Percentiles rank a stretch among this genome's conserved stretches.
phyloP scores from a whole-genome alignment of 2,797 vertebrate species.

The Discoglossus pictus region DNA sequence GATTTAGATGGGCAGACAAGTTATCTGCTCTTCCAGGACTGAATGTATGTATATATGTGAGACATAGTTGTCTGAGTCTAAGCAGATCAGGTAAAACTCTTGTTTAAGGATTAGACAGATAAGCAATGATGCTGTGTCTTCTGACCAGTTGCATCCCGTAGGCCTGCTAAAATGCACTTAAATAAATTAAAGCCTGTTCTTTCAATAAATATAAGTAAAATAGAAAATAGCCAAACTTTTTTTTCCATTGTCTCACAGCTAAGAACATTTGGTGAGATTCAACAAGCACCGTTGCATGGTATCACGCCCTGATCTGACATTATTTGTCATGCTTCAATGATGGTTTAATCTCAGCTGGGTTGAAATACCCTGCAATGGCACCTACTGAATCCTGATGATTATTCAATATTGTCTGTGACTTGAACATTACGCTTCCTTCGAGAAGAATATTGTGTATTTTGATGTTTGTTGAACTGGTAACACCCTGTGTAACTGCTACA shows the following conservation, averaged over 20 bases:
- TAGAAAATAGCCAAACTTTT: conserved; percentile 65
- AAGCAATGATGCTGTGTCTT: conserved; percentile 52
- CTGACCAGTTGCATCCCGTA: conserved; percentile 61
- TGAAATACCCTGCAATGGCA: conserved; percentile 19
- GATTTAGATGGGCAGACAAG: conserved; percentile 61
- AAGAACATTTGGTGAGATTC: conserved; percentile 56
- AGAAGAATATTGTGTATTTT: conserved; percentile 78
- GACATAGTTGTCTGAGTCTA: conserved; percentile 42
- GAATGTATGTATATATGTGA: conserved; percentile 79
- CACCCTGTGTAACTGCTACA: conserved; percentile 69
- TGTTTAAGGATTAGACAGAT: conserved; percentile 56
- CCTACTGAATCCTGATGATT: conserved; percentile 39
- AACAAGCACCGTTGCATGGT: conserved; percentile 16
- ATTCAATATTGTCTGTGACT: conserved; percentile 76
- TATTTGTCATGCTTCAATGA: not conserved
- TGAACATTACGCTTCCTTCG: conserved; percentile 76
- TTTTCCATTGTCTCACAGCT: conserved; percentile 70
- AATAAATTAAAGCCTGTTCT: conserved; percentile 65
- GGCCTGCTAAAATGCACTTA: conserved; percentile 62
- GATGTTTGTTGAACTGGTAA: conserved; percentile 78
- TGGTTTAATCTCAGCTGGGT: conserved; percentile 1
- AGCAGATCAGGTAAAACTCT: conserved; percentile 34
- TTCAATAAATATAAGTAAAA: conserved; percentile 64
- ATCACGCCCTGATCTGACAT: not conserved
- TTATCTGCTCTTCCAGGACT: conserved; percentile 69